Percentiles rank a stretch among this genome's conserved stretches.
Conservation (phyloP, 2,888 invertebrate species). For the Sialis fuliginosa region DNA sequence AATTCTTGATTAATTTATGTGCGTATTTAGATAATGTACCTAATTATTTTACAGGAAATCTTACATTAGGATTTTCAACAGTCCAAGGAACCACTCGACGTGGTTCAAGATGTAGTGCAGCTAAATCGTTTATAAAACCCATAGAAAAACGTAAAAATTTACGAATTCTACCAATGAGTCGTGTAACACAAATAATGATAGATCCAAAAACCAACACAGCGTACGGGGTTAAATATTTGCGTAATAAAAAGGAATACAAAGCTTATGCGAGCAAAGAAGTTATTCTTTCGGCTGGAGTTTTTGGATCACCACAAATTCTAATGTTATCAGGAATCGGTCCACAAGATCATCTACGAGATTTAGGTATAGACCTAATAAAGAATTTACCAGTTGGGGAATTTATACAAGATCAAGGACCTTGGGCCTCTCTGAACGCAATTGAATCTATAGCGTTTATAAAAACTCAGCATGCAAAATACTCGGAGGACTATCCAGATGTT, state of each 20-base stretch:
- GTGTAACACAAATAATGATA: slow-evolving; percentile 42
- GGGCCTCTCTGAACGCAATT: slow-evolving; percentile 34
- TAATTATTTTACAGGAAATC: too few relatives aligned
- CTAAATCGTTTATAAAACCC: slow-evolving; percentile 37
- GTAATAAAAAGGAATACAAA: slow-evolving; percentile 27
- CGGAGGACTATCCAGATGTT: slow-evolving; percentile 41
- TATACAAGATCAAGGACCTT: slow-evolving; percentile 46
- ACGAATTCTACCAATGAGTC: slow-evolving; percentile 31
- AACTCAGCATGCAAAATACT: slow-evolving; percentile 33
- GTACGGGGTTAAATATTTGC: slow-evolving; percentile 40
- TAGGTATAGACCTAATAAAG: slow-evolving; percentile 38
- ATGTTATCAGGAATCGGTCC: slow-evolving; percentile 62
- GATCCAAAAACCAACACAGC: slow-evolving; percentile 37
- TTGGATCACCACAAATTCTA: slow-evolving; percentile 68
- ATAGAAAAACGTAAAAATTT: slow-evolving; percentile 35
- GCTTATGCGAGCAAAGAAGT: slow-evolving; percentile 51
- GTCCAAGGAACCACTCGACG: slow-evolving; percentile 27
- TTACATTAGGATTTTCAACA: slow-evolving; percentile 21
- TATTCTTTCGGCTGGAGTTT: slow-evolving; percentile 61
- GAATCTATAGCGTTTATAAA: slow-evolving; percentile 40
- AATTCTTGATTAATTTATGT: too few relatives aligned
- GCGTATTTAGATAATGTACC: too few relatives aligned
- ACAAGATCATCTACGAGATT: slow-evolving; percentile 32
- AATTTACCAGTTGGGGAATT: slow-evolving; percentile 48
- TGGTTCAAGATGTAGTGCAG: slow-evolving; percentile 35